Evolutionary conservation across 2,113 vertebrate species (phyloP), one percentile per base, ranked within the genome.

Genomic region (Sialia sialis): DNA sequence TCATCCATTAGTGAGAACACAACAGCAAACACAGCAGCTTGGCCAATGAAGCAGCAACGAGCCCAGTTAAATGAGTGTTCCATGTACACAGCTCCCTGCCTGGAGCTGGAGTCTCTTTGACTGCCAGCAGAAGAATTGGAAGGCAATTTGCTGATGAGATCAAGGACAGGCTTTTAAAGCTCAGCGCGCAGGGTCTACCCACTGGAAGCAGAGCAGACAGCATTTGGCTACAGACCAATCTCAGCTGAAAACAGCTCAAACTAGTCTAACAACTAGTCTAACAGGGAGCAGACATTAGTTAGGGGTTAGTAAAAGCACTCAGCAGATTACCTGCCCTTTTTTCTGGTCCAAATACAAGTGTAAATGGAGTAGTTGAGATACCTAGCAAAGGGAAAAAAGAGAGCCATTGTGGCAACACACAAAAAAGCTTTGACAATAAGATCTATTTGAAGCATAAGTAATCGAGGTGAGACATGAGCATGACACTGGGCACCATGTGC

Each of bases 281-380:
- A 41, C 2, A 6, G 56, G 20, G 74, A 85, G 79, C 72, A 85
- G 59, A 23, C 12, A 12, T 97, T 94, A 94, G 95, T 90, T 88
- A 92, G 68, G 41, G 79, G 92, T 98, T 97, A 98, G 96, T 89
- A 88, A 73, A 89, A 94, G 89, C 97, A 97, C 81, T 97, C 95
- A 81, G 56, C 70, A 18, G 96, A 97, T 98, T 98, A 98, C 98
- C 98, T 98, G 97, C 97, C 97, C 96, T 93, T 98, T 96, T 97
- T 95, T 97, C 97, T 96, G 94, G 90, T 98, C 98, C 98, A 94
- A 96, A 96, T 96, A 98, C 91, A 93, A 97, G 96, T 97, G 94
- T 95, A 98, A 97, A 92, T 97, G 97, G 96, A 98, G 97, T 75
- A 98, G 93, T 90, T 97, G 96, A 97, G 97, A 96, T 86, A 98